Percentiles rank a stretch among this genome's conserved stretches.
Conservation (phyloP, 2,797 vertebrate species). For the Falco berigora region DNA sequence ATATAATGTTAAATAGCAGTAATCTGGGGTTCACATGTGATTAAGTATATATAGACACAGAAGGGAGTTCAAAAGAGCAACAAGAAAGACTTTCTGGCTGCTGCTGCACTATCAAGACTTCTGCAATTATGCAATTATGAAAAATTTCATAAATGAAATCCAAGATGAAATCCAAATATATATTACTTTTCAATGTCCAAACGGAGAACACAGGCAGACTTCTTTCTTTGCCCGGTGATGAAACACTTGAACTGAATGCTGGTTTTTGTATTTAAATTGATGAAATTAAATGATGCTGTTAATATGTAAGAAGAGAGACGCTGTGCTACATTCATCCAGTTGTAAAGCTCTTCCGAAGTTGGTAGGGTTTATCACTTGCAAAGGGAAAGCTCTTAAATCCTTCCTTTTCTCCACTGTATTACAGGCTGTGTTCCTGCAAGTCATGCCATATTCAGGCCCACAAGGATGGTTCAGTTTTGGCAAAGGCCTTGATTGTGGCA, state of each 20-base stretch:
- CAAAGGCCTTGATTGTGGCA: not conserved
- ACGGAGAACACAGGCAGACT: not conserved
- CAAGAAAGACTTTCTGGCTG: not conserved
- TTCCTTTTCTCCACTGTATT: not conserved
- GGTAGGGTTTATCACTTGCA: not conserved
- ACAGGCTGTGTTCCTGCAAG: not conserved
- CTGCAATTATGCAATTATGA: too few relatives aligned
- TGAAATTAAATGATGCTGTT: not conserved
- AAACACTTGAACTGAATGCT: not conserved
- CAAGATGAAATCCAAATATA: not conserved
- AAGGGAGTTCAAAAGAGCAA: not conserved
- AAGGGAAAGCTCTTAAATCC: not conserved
- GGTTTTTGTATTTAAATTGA: not conserved
- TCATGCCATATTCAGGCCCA: rapidly evolving
- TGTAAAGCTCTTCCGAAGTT: not conserved
- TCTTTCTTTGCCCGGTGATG: not conserved
- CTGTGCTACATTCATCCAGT: not conserved
- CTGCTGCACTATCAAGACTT: not conserved
- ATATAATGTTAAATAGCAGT: not conserved
- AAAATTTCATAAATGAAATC: not conserved
- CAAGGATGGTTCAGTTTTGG: not conserved
- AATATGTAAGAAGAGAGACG: not conserved
- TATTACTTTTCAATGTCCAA: not conserved
- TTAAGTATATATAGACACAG: not conserved
- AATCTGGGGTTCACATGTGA: not conserved